Percentiles rank a stretch among this genome's conserved stretches.
Evolutionary conservation across 1,140 invertebrate genomes (phyloP).

Genomic region (Brachionus paranguensis): DNA sequence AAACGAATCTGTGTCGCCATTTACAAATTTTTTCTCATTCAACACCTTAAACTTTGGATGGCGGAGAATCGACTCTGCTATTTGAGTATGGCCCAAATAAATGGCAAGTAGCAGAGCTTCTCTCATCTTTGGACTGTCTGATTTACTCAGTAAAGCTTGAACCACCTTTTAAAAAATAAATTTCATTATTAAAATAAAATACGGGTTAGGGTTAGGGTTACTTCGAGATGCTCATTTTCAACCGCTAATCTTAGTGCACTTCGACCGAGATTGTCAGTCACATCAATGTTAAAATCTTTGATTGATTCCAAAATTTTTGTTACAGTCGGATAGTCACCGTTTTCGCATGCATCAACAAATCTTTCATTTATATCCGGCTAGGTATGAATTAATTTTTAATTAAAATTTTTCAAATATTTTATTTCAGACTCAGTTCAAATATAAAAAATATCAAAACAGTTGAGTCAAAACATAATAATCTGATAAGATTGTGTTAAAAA

Average conservation of each 20-base stretch:
- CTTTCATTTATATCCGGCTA: slow-evolving; percentile 38
- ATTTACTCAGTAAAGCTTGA: slow-evolving; percentile 49
- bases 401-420: not conserved
- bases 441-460: no score
- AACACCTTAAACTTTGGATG: slow-evolving; percentile 47
- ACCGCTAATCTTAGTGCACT: slow-evolving; percentile 49
- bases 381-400: not conserved
- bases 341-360: slow-evolving; percentile 39
- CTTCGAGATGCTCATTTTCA: slow-evolving; percentile 52
- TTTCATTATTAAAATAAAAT: not conserved
- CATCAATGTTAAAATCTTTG: slow-evolving; percentile 47
- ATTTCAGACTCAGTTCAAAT: no score
- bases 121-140: slow-evolving; percentile 49
- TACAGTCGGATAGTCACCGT: slow-evolving; percentile 43
- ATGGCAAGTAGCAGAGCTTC: slow-evolving; percentile 53
- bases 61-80: slow-evolving; percentile 51
- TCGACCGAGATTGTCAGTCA: slow-evolving; percentile 48
- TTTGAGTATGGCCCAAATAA: slow-evolving; percentile 52
- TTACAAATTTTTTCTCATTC: slow-evolving; percentile 35
- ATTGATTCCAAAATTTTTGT: slow-evolving; percentile 47
- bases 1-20: slow-evolving; percentile 36
- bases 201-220: no score
- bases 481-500: no score
- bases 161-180: slow-evolving; percentile 41
- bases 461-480: no score